Evolutionary conservation across 37 sponge, comb jelly and placozoan species (phyloP).

Genomic region (Lycopodina hypogea): DNA sequence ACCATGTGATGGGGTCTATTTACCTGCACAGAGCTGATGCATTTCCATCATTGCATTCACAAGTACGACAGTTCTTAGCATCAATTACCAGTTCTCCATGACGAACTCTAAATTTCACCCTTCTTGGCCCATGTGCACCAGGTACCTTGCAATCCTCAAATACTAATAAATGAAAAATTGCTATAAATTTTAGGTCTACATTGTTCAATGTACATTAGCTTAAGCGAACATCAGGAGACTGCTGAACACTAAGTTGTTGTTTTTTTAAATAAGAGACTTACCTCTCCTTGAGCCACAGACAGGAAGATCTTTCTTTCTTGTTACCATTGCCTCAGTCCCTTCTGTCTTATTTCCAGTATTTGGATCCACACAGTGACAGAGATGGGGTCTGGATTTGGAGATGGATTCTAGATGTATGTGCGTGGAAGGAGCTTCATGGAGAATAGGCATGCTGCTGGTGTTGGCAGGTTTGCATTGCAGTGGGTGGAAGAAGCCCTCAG

Average conservation of each 20-base stretch:
- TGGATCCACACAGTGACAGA: slow-evolving; percentile 17
- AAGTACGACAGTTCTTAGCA: slow-evolving; percentile 24
- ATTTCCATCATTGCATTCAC: slow-evolving; percentile 26
- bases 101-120: no score
- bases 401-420: no score
- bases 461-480: slow-evolving; percentile 12
- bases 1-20: neutral
- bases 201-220: no score
- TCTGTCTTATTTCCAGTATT: neutral
- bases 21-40: slow-evolving; percentile 20
- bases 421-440: neutral
- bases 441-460: neutral
- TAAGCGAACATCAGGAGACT: no score
- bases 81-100: slow-evolving; percentile 26
- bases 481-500: slow-evolving; percentile 3
- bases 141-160: no score
- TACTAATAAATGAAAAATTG: no score
- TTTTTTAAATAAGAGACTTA: no score
- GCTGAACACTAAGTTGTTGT: no score
- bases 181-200: no score
- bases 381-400: neutral
- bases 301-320: neutral
- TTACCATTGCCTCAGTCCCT: slow-evolving; percentile 8
- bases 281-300: slow-evolving; percentile 7
- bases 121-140: no score